Evolutionary conservation across 2,113 vertebrate species (phyloP).

Genomic region (cattle (Bos taurus)): DNA sequence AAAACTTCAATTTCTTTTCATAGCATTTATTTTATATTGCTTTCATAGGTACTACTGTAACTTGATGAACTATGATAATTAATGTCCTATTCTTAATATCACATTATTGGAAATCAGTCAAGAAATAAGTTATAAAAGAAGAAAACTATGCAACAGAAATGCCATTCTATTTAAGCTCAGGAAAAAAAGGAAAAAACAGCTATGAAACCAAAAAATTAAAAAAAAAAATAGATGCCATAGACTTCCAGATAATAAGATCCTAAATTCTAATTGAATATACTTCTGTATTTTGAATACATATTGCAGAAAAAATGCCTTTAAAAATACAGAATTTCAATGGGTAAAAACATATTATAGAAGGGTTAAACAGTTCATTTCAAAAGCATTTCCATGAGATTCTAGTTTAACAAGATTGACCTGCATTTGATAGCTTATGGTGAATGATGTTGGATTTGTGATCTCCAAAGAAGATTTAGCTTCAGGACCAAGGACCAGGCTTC

Average conservation of each 20-base stretch:
- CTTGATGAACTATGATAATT: constrained; percentile 64
- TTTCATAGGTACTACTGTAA: constrained; percentile 65
- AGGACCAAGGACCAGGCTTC: background rate
- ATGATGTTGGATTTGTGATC: background rate
- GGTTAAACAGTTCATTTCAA: background rate
- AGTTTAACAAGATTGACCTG: background rate
- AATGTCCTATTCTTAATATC: constrained; percentile 70
- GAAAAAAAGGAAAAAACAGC: background rate
- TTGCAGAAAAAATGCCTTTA: background rate
- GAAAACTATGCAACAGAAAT: constrained; percentile 30
- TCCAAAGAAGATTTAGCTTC: background rate
- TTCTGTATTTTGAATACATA: background rate
- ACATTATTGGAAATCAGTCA: constrained; percentile 63
- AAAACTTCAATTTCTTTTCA: constrained; percentile 69
- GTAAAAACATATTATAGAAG: background rate
- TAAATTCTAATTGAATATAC: background rate
- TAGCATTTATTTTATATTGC: constrained; percentile 47
- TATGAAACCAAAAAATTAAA: background rate
- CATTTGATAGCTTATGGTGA: background rate
- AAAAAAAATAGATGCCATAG: background rate
- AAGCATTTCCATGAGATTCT: background rate
- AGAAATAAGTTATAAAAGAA: constrained; percentile 62
- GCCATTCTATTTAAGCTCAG: background rate
- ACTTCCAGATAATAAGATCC: background rate
- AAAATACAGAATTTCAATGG: background rate